These are phyloP conservation scores for Chamaedrilus cognettii DNA, from an alignment of 2,888 invertebrate species.

Conservation along the genomic window DNA sequence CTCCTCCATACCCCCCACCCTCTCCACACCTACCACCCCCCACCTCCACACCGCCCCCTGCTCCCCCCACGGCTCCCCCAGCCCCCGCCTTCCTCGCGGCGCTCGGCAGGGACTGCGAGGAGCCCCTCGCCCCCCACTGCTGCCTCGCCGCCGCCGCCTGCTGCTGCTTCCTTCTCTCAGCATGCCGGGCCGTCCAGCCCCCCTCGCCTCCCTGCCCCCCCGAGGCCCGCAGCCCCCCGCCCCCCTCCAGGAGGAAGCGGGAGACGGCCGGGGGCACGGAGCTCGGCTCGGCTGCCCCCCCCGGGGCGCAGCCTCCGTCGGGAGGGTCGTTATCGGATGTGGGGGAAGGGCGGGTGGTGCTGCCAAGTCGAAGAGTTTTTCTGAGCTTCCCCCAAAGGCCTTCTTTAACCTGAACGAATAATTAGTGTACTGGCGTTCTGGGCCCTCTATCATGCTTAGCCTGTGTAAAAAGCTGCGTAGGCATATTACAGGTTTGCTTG, in stretches of 20 bases:
- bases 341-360: too few species aligned
- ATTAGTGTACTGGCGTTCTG: too few species aligned
- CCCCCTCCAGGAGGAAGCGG: conserved; percentile 15
- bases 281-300: not conserved
- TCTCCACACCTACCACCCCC: too few species aligned
- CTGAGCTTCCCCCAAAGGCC: conserved; percentile 32
- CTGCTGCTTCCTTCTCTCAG: conserved; percentile 7
- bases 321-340: not conserved
- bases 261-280: conserved; percentile 12
- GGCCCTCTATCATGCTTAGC: too few species aligned
- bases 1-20: not conserved
- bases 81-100: conserved; percentile 4
- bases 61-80: not conserved
- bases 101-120: conserved; percentile 26
- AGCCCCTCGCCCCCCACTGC: conserved; percentile 25
- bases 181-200: not conserved
- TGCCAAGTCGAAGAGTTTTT: conserved; percentile 26
- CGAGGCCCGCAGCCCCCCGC: conserved; percentile 13
- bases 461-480: too few species aligned
- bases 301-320: not conserved
- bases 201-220: not conserved
- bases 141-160: conserved; percentile 7
- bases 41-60: too few species aligned
- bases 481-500: too few species aligned
- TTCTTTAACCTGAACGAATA: too few species aligned